These are phyloP conservation scores for Oligia fasciuncula DNA, from an alignment of 2,888 invertebrate genomes.

Conservation along the genomic window DNA sequence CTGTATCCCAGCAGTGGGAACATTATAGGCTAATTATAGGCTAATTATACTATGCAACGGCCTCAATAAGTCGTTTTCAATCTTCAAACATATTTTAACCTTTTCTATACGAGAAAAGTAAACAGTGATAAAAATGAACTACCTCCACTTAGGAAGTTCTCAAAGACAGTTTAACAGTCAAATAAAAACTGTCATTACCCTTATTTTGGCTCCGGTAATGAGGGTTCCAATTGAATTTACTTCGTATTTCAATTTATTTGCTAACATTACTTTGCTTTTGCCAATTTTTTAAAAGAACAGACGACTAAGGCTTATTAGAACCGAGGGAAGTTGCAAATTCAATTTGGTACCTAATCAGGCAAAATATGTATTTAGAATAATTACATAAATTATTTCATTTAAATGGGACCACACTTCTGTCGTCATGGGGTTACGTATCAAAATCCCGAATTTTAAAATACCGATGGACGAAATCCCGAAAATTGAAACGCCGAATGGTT, in stretches of 20 bases:
- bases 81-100: not conserved
- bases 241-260: slow-evolving; percentile 50
- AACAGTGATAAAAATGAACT: slow-evolving; percentile 46
- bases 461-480: too few species aligned
- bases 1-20: not conserved
- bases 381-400: slow-evolving; percentile 5
- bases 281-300: slow-evolving; percentile 24
- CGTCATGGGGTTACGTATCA: too few species aligned
- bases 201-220: slow-evolving; percentile 52
- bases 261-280: slow-evolving; percentile 28
- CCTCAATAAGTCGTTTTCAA: slow-evolving; percentile 1
- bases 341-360: slow-evolving; percentile 22
- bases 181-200: slow-evolving; percentile 52
- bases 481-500: too few species aligned
- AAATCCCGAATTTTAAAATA: too few species aligned
- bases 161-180: slow-evolving; percentile 48
- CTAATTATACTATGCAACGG: too few species aligned
- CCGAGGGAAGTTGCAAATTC: not conserved
- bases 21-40: too few species aligned
- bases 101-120: slow-evolving; percentile 10
- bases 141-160: slow-evolving; percentile 37
- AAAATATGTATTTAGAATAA: slow-evolving; percentile 16
- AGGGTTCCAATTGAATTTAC: slow-evolving; percentile 54
- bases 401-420: not conserved
- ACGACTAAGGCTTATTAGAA: not conserved